Evolutionary conservation across 2,797 vertebrate genomes (phyloP), one percentile per base, ranked within the genome.

Genomic region (Borostomias antarcticus): DNA sequence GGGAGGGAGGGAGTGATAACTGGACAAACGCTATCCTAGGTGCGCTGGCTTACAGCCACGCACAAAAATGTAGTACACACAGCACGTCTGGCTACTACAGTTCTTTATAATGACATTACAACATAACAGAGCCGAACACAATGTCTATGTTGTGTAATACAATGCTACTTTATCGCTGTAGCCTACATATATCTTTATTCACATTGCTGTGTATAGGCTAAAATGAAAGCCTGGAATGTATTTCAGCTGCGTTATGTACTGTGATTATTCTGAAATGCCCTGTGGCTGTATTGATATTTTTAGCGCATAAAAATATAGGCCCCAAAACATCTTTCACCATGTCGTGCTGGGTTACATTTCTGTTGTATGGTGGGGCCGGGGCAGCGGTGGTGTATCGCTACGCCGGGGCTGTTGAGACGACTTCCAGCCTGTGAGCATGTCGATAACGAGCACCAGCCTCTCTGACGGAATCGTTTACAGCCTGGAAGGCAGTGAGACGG

Each of bases 391-490:
- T 53, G n/a, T 35, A 26, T 51, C 45, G 62, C 70, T 40, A n/a
- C 30, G 54, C 28, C 17, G 70, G 66, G 28, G 67, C 71, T 10
- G 73, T 8, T 35, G 58, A 62, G 73, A 72, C 77, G 65, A 63
- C 83, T 66, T 78, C 62, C 73, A 73, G 79, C 64, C 78, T 81
- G 81, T 29, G 62, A 83, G 79, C 69, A 19, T 11, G 75, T 88
- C 79, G 74, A 89, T 89, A 89, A 86, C 74, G 74, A 88, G 86
- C 81, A 72, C 82, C 82, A 81, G 83, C 82, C 75, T 84, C 83
- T 74, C 84, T 81, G 82, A 86, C 86, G 84, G 80, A 86, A 86
- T 86, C 78, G 70, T 82, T 88, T 85, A 82, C 81, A 74, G 88
- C 83, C 89, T 62, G 66, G 58, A 85, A 86, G 83, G 81, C 78